phyloP scores from a whole-genome alignment of 2,888 invertebrate species.

The Morinoia aosen region DNA sequence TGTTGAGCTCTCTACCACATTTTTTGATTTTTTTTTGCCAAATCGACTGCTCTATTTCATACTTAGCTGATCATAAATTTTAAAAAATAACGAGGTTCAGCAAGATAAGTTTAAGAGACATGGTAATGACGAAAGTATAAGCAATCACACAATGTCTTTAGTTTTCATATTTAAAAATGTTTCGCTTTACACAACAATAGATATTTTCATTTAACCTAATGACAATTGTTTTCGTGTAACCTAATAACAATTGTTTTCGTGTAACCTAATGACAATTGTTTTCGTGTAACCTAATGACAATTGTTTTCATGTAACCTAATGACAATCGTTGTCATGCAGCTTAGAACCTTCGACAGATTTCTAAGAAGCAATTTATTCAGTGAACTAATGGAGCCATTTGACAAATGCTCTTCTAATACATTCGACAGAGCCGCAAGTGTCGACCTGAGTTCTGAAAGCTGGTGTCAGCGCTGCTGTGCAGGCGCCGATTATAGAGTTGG shows the following conservation, averaged over 20 bases:
- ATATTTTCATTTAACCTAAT: not conserved
- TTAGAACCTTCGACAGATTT: not conserved
- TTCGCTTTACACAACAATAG: not conserved
- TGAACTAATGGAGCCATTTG: not conserved
- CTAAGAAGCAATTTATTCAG: not conserved
- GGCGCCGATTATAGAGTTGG: not conserved
- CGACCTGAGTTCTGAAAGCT: not conserved
- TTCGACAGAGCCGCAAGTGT: not conserved
- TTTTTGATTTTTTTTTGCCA: too few species aligned
- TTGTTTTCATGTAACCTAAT: not conserved
- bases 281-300: not conserved
- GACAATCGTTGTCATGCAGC: not conserved
- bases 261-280: not conserved
- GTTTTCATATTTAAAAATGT: not conserved
- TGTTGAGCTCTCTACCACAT: too few species aligned
- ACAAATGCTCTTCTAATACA: not conserved
- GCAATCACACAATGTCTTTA: too few species aligned
- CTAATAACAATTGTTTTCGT: not conserved
- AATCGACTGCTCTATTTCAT: too few species aligned
- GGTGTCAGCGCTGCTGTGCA: not conserved
- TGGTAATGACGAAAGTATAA: too few species aligned
- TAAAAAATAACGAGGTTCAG: too few species aligned
- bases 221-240: not conserved
- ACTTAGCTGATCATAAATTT: too few species aligned
- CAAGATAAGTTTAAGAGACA: too few species aligned